Base-by-base conservation (phyloP, 1,140 invertebrate species). In the Araneus ventricosus region DNA sequence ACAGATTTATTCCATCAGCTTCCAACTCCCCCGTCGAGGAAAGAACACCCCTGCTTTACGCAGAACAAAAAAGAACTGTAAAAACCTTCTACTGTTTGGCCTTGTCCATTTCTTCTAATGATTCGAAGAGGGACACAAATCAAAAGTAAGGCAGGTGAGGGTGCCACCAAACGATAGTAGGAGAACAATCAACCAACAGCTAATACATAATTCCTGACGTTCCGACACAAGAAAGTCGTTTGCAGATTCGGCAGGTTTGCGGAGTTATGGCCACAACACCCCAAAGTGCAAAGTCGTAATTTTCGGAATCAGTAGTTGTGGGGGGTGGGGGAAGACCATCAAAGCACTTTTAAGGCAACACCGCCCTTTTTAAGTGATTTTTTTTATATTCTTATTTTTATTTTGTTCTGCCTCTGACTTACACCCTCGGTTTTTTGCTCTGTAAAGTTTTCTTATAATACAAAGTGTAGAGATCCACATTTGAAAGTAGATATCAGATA, bases 361-460 rank as follows among this genome's bases (percentile, higher is more conserved):
- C 82, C 82, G 82, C 82, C 82, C 82, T 84, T 84, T 75, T 84
- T 84, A 84, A 84, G 82, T 84, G 82, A 45, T 52, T 84, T 45
- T 57, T 30, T 82, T 39, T 75, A 17, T 10, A 27, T 27, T 24
- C 5, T 8, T 70, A 20, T 34, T 75, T 22, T 22, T 75, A 34
- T 45, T 52, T n/a, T 4, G 27, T 57, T 57, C 41, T 57, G 45
- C 45, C 39, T 41, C 39, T 84, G 45, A 52, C 41, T 84, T 84
- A 52, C 82, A 84, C 82, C 82, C 82, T 30, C 82, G 52, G n/a
- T 84, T 27, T 84, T n/a, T 57, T 84, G 24, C 45, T 5, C 20
- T 10, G 0, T 0, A n/a, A 22, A 1, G 8, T 24, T 84, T 27
- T 52, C 8, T 37, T 27, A n/a, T n/a, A n/a, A n/a, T n/a, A n/a